Evolutionary conservation across 2,888 invertebrate species (phyloP).

Genomic region (Eupithecia dodoneata): DNA sequence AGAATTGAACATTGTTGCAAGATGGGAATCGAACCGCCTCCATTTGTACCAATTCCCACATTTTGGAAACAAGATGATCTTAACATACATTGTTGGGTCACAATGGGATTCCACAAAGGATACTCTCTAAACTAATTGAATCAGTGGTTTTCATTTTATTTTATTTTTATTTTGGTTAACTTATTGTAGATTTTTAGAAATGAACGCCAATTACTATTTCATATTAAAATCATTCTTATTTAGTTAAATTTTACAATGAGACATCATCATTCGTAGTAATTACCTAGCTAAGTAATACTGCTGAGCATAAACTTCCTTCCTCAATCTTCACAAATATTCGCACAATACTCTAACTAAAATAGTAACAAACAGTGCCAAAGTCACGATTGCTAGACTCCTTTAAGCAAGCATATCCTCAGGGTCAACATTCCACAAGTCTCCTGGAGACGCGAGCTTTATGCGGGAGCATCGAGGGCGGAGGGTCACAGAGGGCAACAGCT

Average conservation of each 20-base stretch:
- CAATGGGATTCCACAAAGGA: slow-evolving; percentile 29
- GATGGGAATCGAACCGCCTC: slow-evolving; percentile 64
- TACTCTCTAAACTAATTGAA: slow-evolving; percentile 5
- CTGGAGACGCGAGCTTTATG: slow-evolving; percentile 57
- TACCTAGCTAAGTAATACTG: neutral
- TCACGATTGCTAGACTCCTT: neutral
- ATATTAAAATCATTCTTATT: neutral
- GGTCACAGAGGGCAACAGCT: slow-evolving; percentile 47
- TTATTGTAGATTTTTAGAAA: neutral
- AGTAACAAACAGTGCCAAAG: neutral
- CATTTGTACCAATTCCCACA: slow-evolving; percentile 67
- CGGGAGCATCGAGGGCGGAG: slow-evolving; percentile 53
- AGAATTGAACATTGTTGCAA: slow-evolving; percentile 59
- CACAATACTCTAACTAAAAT: neutral
- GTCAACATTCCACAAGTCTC: slow-evolving; percentile 47
- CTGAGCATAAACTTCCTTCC: neutral
- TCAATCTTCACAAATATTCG: too few species aligned
- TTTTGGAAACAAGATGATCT: slow-evolving; percentile 46
- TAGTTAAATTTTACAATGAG: neutral
- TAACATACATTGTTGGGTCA: slow-evolving; percentile 29
- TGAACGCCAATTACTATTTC: neutral
- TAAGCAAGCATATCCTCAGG: neutral
- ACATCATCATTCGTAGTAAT: neutral
- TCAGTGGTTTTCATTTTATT: neutral
- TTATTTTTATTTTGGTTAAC: neutral